These are phyloP conservation scores for Saturnia pavonia DNA, from an alignment of 2,888 invertebrate species.

Conservation along the genomic window DNA sequence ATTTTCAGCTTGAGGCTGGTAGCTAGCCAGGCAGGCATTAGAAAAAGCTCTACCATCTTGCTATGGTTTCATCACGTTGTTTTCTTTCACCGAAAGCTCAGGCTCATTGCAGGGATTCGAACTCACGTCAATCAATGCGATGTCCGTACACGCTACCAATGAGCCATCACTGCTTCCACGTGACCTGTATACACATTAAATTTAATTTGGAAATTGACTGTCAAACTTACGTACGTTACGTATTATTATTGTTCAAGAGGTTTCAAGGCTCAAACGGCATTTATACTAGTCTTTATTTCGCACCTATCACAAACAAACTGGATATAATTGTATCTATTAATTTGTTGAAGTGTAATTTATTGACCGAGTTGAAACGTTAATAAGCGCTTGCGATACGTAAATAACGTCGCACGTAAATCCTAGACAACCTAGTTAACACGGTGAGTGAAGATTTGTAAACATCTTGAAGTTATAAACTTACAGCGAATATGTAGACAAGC, in stretches of 20 bases:
- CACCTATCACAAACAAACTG: neutral
- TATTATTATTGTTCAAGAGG: neutral
- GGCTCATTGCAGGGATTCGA: too few relatives aligned
- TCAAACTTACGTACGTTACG: neutral
- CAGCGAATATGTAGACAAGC: neutral
- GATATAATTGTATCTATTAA: conserved; percentile 20
- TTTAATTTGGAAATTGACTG: too few relatives aligned
- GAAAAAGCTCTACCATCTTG: too few relatives aligned
- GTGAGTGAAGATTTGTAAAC: conserved; percentile 42
- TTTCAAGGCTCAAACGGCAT: too few relatives aligned
- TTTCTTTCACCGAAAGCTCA: too few relatives aligned
- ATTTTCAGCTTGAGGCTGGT: too few relatives aligned
- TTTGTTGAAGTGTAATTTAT: conserved; percentile 32
- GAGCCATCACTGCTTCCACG: too few relatives aligned
- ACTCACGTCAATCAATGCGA: too few relatives aligned
- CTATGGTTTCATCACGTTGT: too few relatives aligned
- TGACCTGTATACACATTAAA: too few relatives aligned
- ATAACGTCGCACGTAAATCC: conserved; percentile 61
- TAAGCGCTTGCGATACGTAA: conserved; percentile 52
- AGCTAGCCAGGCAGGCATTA: too few relatives aligned
- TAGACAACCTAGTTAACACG: conserved; percentile 67
- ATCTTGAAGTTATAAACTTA: neutral
- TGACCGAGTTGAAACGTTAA: conserved; percentile 33
- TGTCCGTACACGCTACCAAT: too few relatives aligned
- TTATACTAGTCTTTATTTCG: neutral